Base-by-base conservation (phyloP, 2,888 invertebrate species). In the Opisthograptis luteolata region DNA sequence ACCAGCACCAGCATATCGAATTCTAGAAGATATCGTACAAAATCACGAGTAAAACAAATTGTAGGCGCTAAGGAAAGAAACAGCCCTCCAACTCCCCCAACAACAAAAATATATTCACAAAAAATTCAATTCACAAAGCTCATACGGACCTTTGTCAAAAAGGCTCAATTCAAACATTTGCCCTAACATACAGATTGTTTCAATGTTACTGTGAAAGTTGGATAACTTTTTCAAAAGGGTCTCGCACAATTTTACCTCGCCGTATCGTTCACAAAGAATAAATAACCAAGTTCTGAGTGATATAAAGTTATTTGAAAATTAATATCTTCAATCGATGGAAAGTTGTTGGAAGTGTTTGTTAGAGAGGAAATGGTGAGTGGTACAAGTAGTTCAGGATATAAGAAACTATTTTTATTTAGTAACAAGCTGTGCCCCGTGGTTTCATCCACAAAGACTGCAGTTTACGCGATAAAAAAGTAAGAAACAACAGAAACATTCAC, bases 281-380 rank as follows among this genome's bases (percentile, higher is more conserved):
- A 56, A 55, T 55, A 60, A 63, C 51, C 40, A 55, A 48, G 27
- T 50, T 51, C 28, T 19, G 47, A 50, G 28, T 57, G 59, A 59
- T 62, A 64, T 55, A 65, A 71, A 68, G 63, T 63, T 71, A 68
- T 73, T 66, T 50, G 58, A 60, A 71, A 69, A 73, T 70, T 74
- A 69, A 67, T 74, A 72, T 66, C 69, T 55, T 66, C 60, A 56
- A 66, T 68, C 66, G 65, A 66, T 66, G 65, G 51, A 62, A 64
- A 66, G 60, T 62, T 63, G 51, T 50, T 39, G 52, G 55, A 46
- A 50, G 58, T 53, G 49, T 58, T 58, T 66, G 58, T 51, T 58
- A 60, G 54, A 44, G 51, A 55, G 44, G 55, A 49, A 44, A 25
- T 36, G 37, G 10, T 20, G 5, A 2, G 13, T 46, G 55, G 50